Evolutionary conservation across 2,797 vertebrate genomes (phyloP), one percentile per base, ranked within the genome.

Genomic region (Neosilurus mollespiculum): DNA sequence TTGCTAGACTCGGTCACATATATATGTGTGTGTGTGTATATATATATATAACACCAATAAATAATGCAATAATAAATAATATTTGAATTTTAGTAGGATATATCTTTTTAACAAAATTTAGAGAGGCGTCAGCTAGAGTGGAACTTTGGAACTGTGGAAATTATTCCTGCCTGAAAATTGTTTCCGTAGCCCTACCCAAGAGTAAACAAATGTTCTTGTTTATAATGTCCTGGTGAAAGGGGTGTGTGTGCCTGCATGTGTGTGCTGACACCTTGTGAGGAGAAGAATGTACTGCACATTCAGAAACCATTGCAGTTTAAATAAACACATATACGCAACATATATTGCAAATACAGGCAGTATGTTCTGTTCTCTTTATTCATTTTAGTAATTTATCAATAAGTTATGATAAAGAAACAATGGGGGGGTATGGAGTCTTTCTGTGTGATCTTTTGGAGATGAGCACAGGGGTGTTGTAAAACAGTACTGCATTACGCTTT

Each of bases 251-350:
- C 7, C 20, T 0, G 20, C 1, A 10, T 6, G 26, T 1, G 9
- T 0, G 1, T 24, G 14, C 54, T 73, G 83, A 43, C 69, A 78
- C 81, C 83, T 75, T 79, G 6, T 84, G 83, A 69, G 24, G 18
- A 66, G 71, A 59, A 37, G 18, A 9, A 0, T 65, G 67, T 59
- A 75, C 69, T 84, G 16, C 85, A 69, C 34, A n/a, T 54, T 65
- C 14, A 26, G 20, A 18, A 26, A 72, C 15, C 30, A 0, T 54
- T 72, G n/a, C 49, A 15, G n/a, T n/a, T 16, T 72, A 67, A 4
- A 71, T 71, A 49, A 71, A 66, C 9, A 34, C 30, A 66, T 26
- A 16, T 18, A 15, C 18, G 61, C 61, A 26, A 24, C 24, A 64
- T 9, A 5, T 64, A 20, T 10, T 37, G 2, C 66, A n/a, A n/a